A percentile compares a stretch with the other conserved stretches of the same genome.
phyloP scores from a whole-genome alignment of 2,113 vertebrate species.

The Ctenodactylus gundi region DNA sequence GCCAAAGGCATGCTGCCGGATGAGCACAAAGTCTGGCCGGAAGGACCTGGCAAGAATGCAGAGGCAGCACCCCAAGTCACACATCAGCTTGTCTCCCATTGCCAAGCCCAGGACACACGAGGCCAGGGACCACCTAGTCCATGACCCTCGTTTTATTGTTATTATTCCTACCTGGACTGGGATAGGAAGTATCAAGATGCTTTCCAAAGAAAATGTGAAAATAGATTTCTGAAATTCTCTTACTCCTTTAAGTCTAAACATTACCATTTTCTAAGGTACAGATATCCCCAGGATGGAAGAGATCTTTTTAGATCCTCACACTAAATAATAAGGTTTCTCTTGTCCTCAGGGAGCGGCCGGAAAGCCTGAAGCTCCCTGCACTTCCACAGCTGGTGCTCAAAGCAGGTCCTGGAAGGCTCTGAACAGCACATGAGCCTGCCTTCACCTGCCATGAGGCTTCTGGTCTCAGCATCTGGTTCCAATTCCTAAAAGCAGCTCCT shows the following conservation, averaged over 20 bases:
- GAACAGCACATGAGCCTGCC: neutral
- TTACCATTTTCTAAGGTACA: constrained; percentile 7
- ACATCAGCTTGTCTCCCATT: neutral
- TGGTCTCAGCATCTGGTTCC: neutral
- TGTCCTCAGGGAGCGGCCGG: neutral
- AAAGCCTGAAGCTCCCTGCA: neutral
- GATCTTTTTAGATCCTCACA: neutral
- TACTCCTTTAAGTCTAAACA: neutral
- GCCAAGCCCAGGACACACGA: neutral
- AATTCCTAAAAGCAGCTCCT: constrained; percentile 27
- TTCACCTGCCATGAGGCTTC: neutral
- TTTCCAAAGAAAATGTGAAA: constrained; percentile 26
- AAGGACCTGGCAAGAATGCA: constrained; percentile 88
- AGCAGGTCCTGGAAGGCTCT: neutral
- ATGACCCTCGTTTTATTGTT: neutral
- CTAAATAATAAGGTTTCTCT: neutral
- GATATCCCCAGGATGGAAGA: neutral
- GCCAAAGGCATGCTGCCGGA: constrained; percentile 96
- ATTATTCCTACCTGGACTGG: neutral
- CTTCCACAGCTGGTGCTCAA: neutral
- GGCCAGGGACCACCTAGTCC: neutral
- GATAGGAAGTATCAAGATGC: neutral
- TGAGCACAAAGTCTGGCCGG: constrained; percentile 95
- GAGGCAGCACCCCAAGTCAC: neutral
- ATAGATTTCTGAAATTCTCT: constrained; percentile 35